Conservation (phyloP, 2,888 invertebrate species). For the Cerastis rubricosa region DNA sequence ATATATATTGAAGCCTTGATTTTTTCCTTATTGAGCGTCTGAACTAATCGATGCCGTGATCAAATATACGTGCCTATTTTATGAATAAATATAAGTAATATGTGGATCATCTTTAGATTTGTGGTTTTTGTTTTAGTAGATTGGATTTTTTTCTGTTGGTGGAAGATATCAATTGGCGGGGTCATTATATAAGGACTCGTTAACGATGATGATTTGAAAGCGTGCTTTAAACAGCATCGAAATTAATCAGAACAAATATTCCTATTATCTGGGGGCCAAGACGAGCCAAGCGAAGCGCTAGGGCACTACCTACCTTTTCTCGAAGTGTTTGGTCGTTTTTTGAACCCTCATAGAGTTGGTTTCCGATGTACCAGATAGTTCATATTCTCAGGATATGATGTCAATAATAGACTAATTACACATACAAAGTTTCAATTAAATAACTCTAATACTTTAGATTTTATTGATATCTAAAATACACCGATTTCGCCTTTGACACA, state of each 20-base stretch:
- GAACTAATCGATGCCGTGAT: slow-evolving; percentile 81
- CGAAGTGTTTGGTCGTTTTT: too few species aligned
- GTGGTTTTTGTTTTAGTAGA: background rate
- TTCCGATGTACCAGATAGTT: too few species aligned
- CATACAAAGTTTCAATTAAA: too few species aligned
- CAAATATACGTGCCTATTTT: slow-evolving; percentile 76
- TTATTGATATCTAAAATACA: too few species aligned
- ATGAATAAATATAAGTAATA: slow-evolving; percentile 64
- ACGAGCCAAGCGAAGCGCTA: too few species aligned
- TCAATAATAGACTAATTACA: too few species aligned
- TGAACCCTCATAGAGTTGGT: too few species aligned
- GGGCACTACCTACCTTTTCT: too few species aligned
- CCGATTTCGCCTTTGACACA: too few species aligned
- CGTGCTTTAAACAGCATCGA: background rate
- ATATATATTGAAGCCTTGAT: slow-evolving; percentile 75
- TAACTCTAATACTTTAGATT: too few species aligned
- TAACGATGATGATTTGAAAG: background rate
- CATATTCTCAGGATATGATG: too few species aligned
- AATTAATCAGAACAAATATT: background rate
- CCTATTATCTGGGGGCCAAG: too few species aligned
- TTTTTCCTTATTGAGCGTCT: slow-evolving; percentile 82
- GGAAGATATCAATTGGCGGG: background rate
- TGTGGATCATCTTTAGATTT: slow-evolving; percentile 30
- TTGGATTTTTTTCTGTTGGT: background rate
- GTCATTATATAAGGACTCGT: background rate